Base-by-base conservation (phyloP, 2,888 invertebrate genomes). In the Carpatolechia fugitivella region DNA sequence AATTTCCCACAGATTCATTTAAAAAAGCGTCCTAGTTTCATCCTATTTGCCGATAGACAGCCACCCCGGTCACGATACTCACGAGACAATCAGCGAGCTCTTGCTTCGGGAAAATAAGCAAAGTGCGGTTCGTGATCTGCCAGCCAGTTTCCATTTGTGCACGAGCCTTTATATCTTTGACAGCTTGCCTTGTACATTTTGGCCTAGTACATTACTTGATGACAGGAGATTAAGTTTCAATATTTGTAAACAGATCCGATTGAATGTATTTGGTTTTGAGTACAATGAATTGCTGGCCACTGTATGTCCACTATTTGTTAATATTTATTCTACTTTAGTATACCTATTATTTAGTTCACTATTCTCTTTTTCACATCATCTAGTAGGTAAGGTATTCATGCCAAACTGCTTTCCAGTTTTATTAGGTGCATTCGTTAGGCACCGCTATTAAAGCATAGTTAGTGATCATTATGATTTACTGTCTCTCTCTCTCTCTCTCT, bases 91-190 rank as follows among this genome's bases (percentile, higher is more conserved):
- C 71, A 76, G 61, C 67, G 63, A 59, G 63, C 65, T 72, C 66
- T 70, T 67, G 63, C 67, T 68, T 58, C 63, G 59, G 72, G 71
- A 73, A 74, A 74, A 72, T 75, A 74, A 76, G 70, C 73, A 72
- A 68, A 76, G 70, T 69, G 71, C 63, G 52, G 66, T 60, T 80
- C 79, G 74, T 78, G 77, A 74, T 69, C 62, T 63, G 64, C 55
- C 58, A 50, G 67, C 60, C 61, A 59, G 75, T 77, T 79, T 78
- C 75, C 79, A 76, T 75, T 74, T 65, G 60, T 59, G 62, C 64
- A 72, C 67, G 68, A 62, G 57, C 56, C 63, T 55, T 61, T 56
- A 56, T 57, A 59, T 44, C 60, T 54, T 47, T 57, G 57, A 57
- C 57, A 54, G 57, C 48, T 57, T 47, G 38, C 41, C 24, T 52